These are phyloP conservation scores for Esox masquinongy DNA, from an alignment of 2,797 vertebrate species.

Conservation along the genomic window DNA sequence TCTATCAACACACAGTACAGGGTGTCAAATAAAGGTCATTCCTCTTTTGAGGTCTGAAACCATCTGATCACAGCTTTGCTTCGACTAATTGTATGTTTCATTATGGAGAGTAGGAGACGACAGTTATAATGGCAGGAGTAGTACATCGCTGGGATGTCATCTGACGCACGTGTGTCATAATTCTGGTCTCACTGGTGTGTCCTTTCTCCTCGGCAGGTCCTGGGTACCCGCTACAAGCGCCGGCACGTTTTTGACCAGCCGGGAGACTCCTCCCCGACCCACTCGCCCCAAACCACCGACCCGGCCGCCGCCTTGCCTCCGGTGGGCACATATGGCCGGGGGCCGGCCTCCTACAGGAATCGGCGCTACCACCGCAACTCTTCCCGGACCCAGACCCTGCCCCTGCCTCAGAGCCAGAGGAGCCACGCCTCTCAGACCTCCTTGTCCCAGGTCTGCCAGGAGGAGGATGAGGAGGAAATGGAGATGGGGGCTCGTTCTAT, in stretches of 20 bases:
- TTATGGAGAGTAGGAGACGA: too few relatives aligned
- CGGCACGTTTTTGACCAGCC: conserved; percentile 60
- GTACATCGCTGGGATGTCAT: not conserved
- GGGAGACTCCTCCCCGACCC: conserved; percentile 44
- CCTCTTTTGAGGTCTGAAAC: too few relatives aligned
- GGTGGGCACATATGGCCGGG: conserved; percentile 45
- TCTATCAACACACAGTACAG: too few relatives aligned
- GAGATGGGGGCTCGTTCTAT: conserved; percentile 40
- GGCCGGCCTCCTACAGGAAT: conserved; percentile 53
- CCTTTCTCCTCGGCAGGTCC: conserved; percentile 58
- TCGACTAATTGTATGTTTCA: too few relatives aligned
- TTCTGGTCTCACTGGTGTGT: not conserved
- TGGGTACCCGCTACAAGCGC: conserved; percentile 50
- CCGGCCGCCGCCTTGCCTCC: conserved; percentile 45
- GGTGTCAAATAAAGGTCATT: too few relatives aligned
- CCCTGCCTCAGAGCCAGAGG: conserved; percentile 51
- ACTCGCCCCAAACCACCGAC: conserved; percentile 42
- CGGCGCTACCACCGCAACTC: conserved; percentile 38
- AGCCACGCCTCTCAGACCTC: conserved; percentile 53
- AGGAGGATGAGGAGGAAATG: conserved; percentile 52
- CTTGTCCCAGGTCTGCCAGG: conserved; percentile 41
- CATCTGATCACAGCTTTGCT: too few relatives aligned
- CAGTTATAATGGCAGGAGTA: too few relatives aligned
- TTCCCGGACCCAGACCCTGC: conserved; percentile 32
- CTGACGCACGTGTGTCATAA: too few relatives aligned